Percentiles rank a stretch among this genome's conserved stretches.
Evolutionary conservation across 2,797 vertebrate genomes (phyloP).

Genomic region (Lycodopsis pacificus): DNA sequence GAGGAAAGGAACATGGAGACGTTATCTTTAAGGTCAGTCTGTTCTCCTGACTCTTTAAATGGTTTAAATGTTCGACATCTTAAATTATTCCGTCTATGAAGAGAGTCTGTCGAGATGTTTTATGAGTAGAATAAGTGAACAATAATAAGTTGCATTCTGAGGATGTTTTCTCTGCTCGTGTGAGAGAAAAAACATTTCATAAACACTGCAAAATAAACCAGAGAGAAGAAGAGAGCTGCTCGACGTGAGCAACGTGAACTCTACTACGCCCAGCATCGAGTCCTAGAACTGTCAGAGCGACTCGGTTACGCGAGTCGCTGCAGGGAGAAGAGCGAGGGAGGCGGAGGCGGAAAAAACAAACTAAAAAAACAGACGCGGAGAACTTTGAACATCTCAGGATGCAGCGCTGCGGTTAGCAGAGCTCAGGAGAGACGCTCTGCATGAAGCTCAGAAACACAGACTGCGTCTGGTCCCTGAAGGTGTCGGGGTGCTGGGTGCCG

Average conservation of each 20-base stretch:
- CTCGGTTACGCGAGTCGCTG: no score
- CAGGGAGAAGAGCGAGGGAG: no score
- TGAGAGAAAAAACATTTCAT: neutral
- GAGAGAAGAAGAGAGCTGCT: neutral
- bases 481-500: conserved; percentile 32
- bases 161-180: no score
- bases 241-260: no score
- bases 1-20: neutral
- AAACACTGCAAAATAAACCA: neutral
- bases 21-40: neutral
- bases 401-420: neutral
- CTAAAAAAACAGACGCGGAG: conserved; percentile 1
- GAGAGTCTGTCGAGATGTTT: no score
- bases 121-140: no score
- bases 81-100: no score
- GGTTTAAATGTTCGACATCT: neutral
- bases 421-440: neutral
- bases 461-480: no score
- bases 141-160: no score
- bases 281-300: no score
- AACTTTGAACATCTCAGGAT: neutral
- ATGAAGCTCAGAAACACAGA: neutral
- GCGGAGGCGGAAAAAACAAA: no score
- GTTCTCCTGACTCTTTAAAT: neutral
- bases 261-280: neutral